These are phyloP conservation scores for Limnephilus rhombicus DNA, from an alignment of 2,888 invertebrate species.

Conservation along the genomic window DNA sequence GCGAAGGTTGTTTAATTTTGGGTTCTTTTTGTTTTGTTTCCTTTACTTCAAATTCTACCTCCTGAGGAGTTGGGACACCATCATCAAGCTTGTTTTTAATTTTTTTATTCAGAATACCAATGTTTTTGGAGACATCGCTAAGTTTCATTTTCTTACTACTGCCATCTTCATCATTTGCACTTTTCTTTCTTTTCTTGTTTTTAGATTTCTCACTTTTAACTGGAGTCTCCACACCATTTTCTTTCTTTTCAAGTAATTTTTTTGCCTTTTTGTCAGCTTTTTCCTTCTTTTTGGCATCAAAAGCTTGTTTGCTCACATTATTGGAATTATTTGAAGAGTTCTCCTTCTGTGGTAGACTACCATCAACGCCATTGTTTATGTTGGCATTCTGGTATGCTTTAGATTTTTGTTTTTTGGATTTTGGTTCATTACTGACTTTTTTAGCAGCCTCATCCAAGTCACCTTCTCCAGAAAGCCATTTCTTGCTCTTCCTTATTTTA, in stretches of 20 bases:
- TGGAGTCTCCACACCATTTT: neutral
- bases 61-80: neutral
- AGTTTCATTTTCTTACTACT: neutral
- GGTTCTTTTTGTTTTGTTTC: slow-evolving; percentile 23
- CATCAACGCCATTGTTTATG: neutral
- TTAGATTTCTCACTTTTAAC: neutral
- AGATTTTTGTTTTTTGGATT: neutral
- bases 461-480: slow-evolving; percentile 44
- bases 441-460: neutral
- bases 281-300: slow-evolving; percentile 28
- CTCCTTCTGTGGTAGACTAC: neutral
- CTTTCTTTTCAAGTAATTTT: neutral
- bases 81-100: neutral
- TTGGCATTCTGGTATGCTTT: neutral
- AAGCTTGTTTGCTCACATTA: neutral
- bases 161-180: slow-evolving; percentile 2
- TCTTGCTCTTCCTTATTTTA: slow-evolving; percentile 48
- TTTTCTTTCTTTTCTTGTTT: slow-evolving; percentile 15
- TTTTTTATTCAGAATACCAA: neutral
- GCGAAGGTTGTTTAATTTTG: slow-evolving; percentile 5
- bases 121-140: slow-evolving; percentile 6
- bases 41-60: neutral
- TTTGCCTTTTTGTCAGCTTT: slow-evolving; percentile 20
- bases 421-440: neutral
- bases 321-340: neutral